Base-by-base conservation (phyloP, 2,888 invertebrate species). In the Pterobdella sp. region DNA sequence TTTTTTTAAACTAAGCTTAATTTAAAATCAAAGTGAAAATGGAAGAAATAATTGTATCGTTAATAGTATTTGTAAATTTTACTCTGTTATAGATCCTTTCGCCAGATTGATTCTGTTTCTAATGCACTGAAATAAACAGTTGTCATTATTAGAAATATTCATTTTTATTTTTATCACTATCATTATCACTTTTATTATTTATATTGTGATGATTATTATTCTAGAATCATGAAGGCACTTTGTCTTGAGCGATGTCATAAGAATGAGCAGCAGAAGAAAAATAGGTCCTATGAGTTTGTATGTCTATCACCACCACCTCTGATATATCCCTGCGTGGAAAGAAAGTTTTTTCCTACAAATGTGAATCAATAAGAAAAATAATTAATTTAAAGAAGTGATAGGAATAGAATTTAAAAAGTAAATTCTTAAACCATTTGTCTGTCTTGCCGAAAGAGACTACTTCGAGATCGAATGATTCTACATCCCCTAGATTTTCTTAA, bases 61-160 rank as follows among this genome's bases (percentile, higher is more conserved):
- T n/a, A n/a, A n/a, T n/a, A n/a, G n/a, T n/a, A n/a, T n/a, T n/a
- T n/a, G n/a, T n/a, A n/a, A n/a, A n/a, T n/a, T n/a, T n/a, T n/a
- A n/a, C n/a, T n/a, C n/a, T n/a, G n/a, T n/a, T n/a, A n/a, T n/a
- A n/a, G n/a, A n/a, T n/a, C n/a, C n/a, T n/a, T n/a, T n/a, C n/a
- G n/a, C n/a, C n/a, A n/a, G n/a, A n/a, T n/a, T n/a, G n/a, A n/a
- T n/a, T n/a, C n/a, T n/a, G n/a, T n/a, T n/a, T n/a, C n/a, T n/a
- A n/a, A n/a, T n/a, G n/a, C n/a, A n/a, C n/a, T n/a, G n/a, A n/a
- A n/a, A n/a, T n/a, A n/a, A n/a, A n/a, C n/a, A n/a, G n/a, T n/a
- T n/a, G n/a, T n/a, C n/a, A 64, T n/a, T 64, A 64, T n/a, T 64
- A 64, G 26, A n/a, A 64, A 64, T 64, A 64, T n/a, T 64, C 14